phyloP scores from a whole-genome alignment of 2,113 vertebrate genomes.

The Acrocephalus kingi region DNA sequence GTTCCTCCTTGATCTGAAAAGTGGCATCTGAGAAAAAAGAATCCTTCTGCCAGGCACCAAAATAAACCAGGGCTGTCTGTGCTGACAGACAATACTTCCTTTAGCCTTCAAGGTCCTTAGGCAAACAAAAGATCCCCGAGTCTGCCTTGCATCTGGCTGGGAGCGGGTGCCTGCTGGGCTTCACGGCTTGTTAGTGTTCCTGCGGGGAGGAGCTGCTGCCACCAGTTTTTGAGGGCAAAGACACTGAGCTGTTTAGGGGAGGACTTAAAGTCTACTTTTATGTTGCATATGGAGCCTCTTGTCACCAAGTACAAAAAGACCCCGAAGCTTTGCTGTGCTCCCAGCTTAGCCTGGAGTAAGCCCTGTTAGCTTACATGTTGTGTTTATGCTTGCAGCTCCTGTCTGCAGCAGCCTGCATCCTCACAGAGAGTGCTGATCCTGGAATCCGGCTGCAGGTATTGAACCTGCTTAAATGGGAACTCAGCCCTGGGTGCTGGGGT shows the following conservation, averaged over 20 bases:
- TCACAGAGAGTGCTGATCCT: not conserved
- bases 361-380: not conserved
- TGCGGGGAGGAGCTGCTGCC: constrained; percentile 13
- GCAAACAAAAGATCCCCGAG: not conserved
- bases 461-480: not conserved
- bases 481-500: not conserved
- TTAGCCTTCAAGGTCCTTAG: not conserved
- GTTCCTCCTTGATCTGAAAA: not conserved
- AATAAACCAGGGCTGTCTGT: not conserved
- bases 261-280: not conserved
- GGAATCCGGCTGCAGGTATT: not conserved
- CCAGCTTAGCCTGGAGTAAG: not conserved
- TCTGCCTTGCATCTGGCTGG: not conserved
- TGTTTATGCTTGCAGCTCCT: not conserved
- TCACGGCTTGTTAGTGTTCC: not conserved
- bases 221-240: not conserved
- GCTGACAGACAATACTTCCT: not conserved
- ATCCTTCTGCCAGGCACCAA: not conserved
- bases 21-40: not conserved
- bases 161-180: not conserved
- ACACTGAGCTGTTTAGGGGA: not conserved
- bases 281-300: not conserved
- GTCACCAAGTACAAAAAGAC: not conserved
- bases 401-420: not conserved
- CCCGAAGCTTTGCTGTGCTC: not conserved